Conservation (phyloP, 2,113 vertebrate genomes). For the Austrofundulus limnaeus region DNA sequence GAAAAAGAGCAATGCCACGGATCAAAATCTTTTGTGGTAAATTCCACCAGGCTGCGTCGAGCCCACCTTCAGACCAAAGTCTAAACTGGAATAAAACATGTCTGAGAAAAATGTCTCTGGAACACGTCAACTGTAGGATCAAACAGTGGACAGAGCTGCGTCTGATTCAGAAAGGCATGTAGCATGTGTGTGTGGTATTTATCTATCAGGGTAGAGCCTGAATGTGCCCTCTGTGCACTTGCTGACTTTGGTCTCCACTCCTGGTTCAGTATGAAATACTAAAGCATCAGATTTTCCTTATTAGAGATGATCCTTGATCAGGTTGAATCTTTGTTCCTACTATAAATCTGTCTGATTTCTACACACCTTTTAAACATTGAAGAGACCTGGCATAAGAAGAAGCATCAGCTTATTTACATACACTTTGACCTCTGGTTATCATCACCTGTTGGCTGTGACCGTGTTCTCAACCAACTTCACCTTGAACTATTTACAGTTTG, state of each 20-base stretch:
- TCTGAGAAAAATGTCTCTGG: constrained; percentile 55
- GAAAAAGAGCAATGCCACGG: constrained; percentile 29
- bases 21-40: constrained; percentile 60
- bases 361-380: no score
- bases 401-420: neutral
- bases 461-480: neutral
- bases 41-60: constrained; percentile 60
- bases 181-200: constrained; percentile 59
- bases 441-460: neutral
- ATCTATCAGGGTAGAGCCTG: constrained; percentile 36
- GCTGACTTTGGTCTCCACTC: constrained; percentile 8
- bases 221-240: constrained; percentile 14
- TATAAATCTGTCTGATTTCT: no score
- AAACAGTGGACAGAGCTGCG: constrained; percentile 3
- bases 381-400: no score
- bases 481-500: neutral
- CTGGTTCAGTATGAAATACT: neutral
- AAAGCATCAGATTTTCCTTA: neutral
- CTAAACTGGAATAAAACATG: constrained; percentile 49
- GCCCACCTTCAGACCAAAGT: constrained; percentile 57
- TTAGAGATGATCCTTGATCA: neutral
- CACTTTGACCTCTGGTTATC: neutral
- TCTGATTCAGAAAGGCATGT: constrained; percentile 30
- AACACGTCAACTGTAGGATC: constrained; percentile 35
- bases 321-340: neutral